Evolutionary conservation across 2,888 invertebrate species (phyloP), one percentile per base, ranked within the genome.

Genomic region (Coelopa pilipes): DNA sequence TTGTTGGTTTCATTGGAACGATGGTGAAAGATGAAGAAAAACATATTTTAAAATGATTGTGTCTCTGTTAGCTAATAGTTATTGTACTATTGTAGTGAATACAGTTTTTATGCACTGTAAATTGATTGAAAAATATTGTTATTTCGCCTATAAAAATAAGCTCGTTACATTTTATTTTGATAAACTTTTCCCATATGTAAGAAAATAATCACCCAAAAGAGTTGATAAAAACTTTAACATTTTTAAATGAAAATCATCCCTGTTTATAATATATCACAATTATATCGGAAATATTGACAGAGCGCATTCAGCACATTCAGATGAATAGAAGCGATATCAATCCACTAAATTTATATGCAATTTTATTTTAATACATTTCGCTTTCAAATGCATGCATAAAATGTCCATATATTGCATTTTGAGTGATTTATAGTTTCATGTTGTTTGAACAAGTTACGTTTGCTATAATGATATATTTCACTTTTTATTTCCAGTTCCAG

Each of bases 401-500:
- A 7, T 34, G 34, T 34, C 34, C 34, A 10, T 34, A 34, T 34
- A 34, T 34, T 34, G 34, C 34, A 34, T 34, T 34, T 34, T 34
- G 34, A 34, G 34, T 34, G 34, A 34, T 34, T 2, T 34, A 4
- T 34, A 34, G 34, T 34, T 4, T 34, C 34, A 34, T 34, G 34
- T 34, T 34, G 34, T 34, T 34, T 34, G 34, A 4, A 34, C 34
- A 34, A n/a, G 34, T 59, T n/a, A 59, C 24, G 3, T 68, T 46
- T 21, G n/a, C 12, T 17, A 4, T n/a, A 65, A 10, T 1, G 49
- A 12, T 24, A 21, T 11, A 9, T 67, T 70, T 21, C 57, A 7
- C 15, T 69, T 53, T 10, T 53, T 50, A 24, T 57, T 62, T 82
- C 11, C 77, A 86, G 87, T 87, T 87, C 79, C 87, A 87, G 80